Evolutionary conservation across 2,888 invertebrate species (phyloP).

Genomic region (Ellobium chinense): DNA sequence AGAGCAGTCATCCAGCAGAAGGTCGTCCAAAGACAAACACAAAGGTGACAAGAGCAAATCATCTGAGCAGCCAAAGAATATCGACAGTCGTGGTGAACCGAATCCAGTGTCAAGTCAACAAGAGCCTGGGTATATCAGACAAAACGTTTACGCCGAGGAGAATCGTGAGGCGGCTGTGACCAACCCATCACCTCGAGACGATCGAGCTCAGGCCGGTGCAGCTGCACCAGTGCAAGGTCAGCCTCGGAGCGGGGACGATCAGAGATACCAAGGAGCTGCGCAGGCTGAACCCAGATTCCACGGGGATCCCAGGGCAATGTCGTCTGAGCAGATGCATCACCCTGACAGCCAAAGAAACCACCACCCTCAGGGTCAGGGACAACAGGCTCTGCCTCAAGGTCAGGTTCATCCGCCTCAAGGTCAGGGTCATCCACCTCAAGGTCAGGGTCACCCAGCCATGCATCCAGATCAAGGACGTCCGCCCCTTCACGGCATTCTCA

Average conservation of each 20-base stretch:
- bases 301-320: background rate
- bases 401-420: background rate
- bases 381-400: background rate
- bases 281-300: background rate
- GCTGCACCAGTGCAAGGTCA: background rate
- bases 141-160: background rate
- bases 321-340: background rate
- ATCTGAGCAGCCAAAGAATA: background rate
- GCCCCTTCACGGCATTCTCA: conserved; percentile 30
- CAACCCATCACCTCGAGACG: background rate
- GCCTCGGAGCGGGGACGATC: background rate
- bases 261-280: background rate
- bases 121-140: background rate
- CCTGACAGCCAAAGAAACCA: background rate
- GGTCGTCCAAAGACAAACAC: background rate
- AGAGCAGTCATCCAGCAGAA: background rate
- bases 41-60: background rate
- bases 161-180: background rate
- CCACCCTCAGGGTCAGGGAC: background rate
- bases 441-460: background rate
- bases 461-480: background rate
- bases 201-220: background rate
- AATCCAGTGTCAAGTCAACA: background rate
- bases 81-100: background rate
- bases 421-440: background rate